A percentile compares a stretch with the other conserved stretches of the same genome.
phyloP scores from a whole-genome alignment of 2,797 vertebrate species.

The Anas acuta region DNA sequence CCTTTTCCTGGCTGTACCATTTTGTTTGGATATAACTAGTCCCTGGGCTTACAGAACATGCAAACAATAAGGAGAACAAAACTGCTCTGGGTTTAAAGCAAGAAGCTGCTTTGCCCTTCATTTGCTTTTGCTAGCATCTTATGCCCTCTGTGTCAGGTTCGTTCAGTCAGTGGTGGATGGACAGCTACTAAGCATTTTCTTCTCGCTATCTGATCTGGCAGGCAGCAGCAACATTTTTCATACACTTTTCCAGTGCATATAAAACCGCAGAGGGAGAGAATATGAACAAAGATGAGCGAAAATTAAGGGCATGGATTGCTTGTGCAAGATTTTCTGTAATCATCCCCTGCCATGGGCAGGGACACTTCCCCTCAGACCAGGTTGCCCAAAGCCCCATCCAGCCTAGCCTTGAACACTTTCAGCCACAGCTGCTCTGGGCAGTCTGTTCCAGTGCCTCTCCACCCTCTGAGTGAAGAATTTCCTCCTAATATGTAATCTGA shows the following conservation, averaged over 20 bases:
- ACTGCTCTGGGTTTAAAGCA: not conserved
- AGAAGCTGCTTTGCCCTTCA: not conserved
- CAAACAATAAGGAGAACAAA: not conserved
- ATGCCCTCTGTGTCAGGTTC: not conserved
- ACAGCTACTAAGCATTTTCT: not conserved
- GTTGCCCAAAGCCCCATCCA: not conserved
- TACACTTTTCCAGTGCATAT: not conserved
- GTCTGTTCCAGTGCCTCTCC: not conserved
- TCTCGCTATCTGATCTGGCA: not conserved
- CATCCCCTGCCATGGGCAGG: not conserved
- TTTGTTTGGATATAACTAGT: not conserved
- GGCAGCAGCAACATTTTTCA: not conserved
- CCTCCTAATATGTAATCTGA: not conserved
- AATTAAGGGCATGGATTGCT: not conserved
- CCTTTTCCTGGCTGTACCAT: not conserved
- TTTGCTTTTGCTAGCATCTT: not conserved
- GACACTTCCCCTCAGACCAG: not conserved
- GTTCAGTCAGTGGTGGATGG: not conserved
- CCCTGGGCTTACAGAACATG: not conserved
- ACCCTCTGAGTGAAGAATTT: not conserved
- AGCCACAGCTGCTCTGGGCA: not conserved
- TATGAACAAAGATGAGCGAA: not conserved
- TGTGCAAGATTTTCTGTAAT: not conserved
- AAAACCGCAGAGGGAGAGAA: not conserved
- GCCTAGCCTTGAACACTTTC: not conserved